Base-by-base conservation (phyloP, 1,140 invertebrate species). In the Drosophila yakuba region DNA sequence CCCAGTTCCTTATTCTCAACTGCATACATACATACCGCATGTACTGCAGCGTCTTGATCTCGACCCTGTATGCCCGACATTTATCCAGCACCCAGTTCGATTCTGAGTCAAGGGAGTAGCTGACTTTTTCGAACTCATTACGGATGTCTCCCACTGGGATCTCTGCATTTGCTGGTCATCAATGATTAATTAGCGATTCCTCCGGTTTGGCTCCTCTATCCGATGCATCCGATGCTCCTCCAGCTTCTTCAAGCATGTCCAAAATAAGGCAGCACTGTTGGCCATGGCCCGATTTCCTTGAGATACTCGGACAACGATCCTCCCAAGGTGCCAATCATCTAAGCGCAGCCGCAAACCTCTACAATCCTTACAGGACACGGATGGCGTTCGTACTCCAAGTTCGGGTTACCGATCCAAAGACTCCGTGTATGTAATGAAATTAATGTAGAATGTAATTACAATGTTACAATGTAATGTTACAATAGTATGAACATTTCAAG, bases 331-430 rank as follows among this genome's bases (percentile, higher is more conserved):
- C 84, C 84, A 80, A 89, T 88, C 58, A 89, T 50, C 38, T 89
- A 89, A 28, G 84, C 85, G 51, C 84, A 89, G 11, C 84, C 84
- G 32, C 80, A 84, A 54, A 89, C 84, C 74, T 89, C 84, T 6
- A 89, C 80, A 45, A 89, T 80, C 28, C 84, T 71, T 35, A 89
- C 74, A 5, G 84, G 84, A 63, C 84, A 89, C 41, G 84, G 84
- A 28, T 89, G 80, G 17, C 84, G 84, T 54, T 61, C 78, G 45
- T 89, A 89, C 43, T 89, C 84, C 66, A 89, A 77, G 32, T 17
- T 51, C 48, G 4, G 6, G 28, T 1, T 7, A 28, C 28, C 6
- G 28, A 20, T 20, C 20, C 17, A 17, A 17, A 17, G 17, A 17
- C 17, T 17, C 17, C 17, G 1, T 17, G 17, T 17, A 17, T 17